Evolutionary conservation across 2,113 vertebrate genomes (phyloP).

Genomic region (Reinhardtius hippoglossoides): DNA sequence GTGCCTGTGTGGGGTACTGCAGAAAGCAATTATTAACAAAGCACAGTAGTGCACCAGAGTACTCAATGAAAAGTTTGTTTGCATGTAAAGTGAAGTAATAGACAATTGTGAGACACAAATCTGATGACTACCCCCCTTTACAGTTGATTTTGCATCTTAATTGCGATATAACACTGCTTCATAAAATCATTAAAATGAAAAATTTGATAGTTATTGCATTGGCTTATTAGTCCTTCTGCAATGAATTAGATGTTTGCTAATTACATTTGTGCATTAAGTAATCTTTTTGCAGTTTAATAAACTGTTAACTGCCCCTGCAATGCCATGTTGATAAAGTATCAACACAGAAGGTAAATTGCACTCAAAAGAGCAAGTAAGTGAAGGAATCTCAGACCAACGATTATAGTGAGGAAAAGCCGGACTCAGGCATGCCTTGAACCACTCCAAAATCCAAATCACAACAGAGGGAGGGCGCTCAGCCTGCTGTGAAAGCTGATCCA

Average conservation of each 20-base stretch:
- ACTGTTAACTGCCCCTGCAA: conserved; percentile 13
- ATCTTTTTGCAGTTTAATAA: conserved; percentile 42
- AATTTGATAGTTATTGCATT: conserved; percentile 36
- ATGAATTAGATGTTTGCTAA: conserved; percentile 28
- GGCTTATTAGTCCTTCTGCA: conserved; percentile 33
- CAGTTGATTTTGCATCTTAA: conserved; percentile 14
- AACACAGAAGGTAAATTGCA: neutral
- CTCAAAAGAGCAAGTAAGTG: conserved; percentile 1
- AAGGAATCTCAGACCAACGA: conserved; percentile 5
- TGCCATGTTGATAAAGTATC: conserved; percentile 4
- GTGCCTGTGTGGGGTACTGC: conserved; percentile 29
- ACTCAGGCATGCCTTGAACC: neutral
- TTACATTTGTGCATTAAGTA: conserved; percentile 26
- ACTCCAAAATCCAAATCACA: conserved; percentile 15
- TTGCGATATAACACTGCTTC: conserved; percentile 4
- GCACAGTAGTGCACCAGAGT: conserved; percentile 1
- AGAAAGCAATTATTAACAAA: conserved; percentile 30
- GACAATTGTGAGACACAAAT: conserved; percentile 35
- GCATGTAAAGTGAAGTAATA: conserved; percentile 27
- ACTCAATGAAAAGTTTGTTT: conserved; percentile 25
- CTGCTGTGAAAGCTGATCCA: conserved; percentile 63
- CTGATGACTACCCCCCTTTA: conserved; percentile 7
- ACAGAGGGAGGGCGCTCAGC: conserved; percentile 45
- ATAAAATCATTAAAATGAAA: conserved; percentile 19
- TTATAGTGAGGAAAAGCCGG: neutral